Conservation (phyloP, 2,888 invertebrate genomes). For the Parnassius orleans region DNA sequence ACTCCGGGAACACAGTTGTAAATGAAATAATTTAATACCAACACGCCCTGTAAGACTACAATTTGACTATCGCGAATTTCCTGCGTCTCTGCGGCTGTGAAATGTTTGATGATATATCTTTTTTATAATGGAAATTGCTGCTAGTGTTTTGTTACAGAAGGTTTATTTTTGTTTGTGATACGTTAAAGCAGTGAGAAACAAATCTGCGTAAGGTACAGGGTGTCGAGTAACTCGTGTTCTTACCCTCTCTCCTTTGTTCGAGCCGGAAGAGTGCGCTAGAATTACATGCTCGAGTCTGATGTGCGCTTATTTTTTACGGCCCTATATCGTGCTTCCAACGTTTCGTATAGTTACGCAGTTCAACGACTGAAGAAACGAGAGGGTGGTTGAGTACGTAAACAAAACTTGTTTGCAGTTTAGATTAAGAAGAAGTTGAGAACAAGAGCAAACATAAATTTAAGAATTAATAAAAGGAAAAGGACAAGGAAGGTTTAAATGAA, state of each 20-base stretch:
- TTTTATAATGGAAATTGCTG: constrained; percentile 50
- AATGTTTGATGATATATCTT: constrained; percentile 55
- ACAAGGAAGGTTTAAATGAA: constrained; percentile 12
- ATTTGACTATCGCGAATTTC: constrained; percentile 81
- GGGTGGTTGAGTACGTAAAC: constrained; percentile 63
- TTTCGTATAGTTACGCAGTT: constrained; percentile 75
- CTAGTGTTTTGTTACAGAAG: constrained; percentile 50
- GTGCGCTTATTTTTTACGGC: constrained; percentile 80
- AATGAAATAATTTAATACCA: constrained; percentile 75
- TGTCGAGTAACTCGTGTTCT: constrained; percentile 82
- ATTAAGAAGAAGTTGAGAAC: constrained; percentile 44
- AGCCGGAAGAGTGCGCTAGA: constrained; percentile 81
- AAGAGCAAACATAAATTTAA: constrained; percentile 39
- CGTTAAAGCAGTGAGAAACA: constrained; percentile 68
- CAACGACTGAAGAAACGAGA: constrained; percentile 75
- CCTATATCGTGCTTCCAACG: constrained; percentile 75
- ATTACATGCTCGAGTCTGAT: constrained; percentile 81
- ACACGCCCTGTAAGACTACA: constrained; percentile 78
- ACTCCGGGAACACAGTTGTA: constrained; percentile 69
- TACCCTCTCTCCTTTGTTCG: constrained; percentile 80
- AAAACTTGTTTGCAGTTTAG: constrained; percentile 68
- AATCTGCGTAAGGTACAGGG: constrained; percentile 80
- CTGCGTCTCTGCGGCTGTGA: constrained; percentile 58
- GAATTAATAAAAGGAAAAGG: constrained; percentile 27
- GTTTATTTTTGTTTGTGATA: constrained; percentile 56